A percentile compares a stretch with the other conserved stretches of the same genome.
phyloP scores from a whole-genome alignment of 1,140 invertebrate genomes.

The Platorchestia sp. region DNA sequence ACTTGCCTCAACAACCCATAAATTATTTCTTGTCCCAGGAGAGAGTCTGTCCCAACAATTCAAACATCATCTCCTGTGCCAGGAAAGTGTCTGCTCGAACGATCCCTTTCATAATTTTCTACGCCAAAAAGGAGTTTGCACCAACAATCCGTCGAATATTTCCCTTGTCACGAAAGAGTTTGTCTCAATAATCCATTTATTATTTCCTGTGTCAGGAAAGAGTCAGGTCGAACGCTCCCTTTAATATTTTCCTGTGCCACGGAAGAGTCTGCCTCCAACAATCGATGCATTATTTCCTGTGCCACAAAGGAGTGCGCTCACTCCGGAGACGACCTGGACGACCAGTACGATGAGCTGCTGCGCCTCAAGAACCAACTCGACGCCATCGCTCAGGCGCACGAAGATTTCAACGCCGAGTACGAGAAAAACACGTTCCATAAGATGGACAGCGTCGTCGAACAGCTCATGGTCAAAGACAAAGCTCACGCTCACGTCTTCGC shows the following conservation, averaged over 20 bases:
- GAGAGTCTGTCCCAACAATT: too few species aligned
- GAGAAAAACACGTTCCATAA: neutral
- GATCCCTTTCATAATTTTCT: neutral
- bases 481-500: slow-evolving; percentile 2
- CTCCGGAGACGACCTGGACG: neutral
- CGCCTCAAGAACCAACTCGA: slow-evolving; percentile 16
- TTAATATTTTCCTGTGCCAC: neutral
- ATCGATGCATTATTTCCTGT: neutral
- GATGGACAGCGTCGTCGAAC: neutral
- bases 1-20: too few species aligned
- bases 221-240: neutral
- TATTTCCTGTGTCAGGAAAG: neutral
- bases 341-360: slow-evolving; percentile 24
- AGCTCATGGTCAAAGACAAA: slow-evolving; percentile 22
- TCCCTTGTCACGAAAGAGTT: too few species aligned
- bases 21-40: too few species aligned
- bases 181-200: too few species aligned
- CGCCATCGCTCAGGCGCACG: neutral
- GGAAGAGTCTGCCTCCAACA: neutral
- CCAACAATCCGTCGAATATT: neutral
- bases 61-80: too few species aligned
- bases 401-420: neutral
- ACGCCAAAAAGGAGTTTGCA: too few species aligned
- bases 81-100: too few species aligned
- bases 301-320: neutral